Percentiles rank a stretch among this genome's conserved stretches.
Conservation (phyloP, 2,797 vertebrate genomes). For the Pangasius macronema region DNA sequence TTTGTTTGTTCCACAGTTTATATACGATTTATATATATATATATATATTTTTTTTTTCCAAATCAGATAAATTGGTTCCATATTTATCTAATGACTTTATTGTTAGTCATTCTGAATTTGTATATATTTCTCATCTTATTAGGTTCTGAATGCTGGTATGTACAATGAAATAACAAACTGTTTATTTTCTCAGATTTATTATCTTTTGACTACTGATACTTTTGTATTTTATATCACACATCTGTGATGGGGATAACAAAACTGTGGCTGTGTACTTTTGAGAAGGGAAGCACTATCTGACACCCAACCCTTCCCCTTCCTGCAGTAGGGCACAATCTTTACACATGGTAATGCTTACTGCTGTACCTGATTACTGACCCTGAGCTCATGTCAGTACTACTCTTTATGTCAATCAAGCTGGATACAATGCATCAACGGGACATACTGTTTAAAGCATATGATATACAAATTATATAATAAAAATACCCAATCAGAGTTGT, state of each 20-base stretch:
- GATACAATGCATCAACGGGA: background rate
- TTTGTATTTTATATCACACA: background rate
- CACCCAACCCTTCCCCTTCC: constrained; percentile 73
- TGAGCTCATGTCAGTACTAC: constrained; percentile 4
- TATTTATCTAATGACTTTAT: background rate
- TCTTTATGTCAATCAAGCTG: background rate
- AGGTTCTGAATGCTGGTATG: background rate
- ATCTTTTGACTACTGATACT: background rate
- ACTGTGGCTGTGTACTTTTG: constrained; percentile 52
- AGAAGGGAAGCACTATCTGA: constrained; percentile 69
- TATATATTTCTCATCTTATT: background rate
- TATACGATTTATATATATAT: background rate
- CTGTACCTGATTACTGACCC: constrained; percentile 16
- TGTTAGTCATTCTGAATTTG: background rate
- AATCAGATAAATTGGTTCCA: background rate
- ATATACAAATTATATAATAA: background rate
- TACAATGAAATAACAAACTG: background rate
- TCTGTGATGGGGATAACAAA: constrained; percentile 20
- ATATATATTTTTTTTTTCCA: background rate
- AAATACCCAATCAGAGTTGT: background rate
- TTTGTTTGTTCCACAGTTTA: background rate
- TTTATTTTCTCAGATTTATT: background rate
- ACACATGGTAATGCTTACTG: constrained; percentile 48
- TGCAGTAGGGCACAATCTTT: constrained; percentile 57
- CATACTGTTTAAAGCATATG: background rate